These are phyloP conservation scores for Sturnus vulgaris DNA, from an alignment of 2,113 vertebrate genomes.

Conservation along the genomic window DNA sequence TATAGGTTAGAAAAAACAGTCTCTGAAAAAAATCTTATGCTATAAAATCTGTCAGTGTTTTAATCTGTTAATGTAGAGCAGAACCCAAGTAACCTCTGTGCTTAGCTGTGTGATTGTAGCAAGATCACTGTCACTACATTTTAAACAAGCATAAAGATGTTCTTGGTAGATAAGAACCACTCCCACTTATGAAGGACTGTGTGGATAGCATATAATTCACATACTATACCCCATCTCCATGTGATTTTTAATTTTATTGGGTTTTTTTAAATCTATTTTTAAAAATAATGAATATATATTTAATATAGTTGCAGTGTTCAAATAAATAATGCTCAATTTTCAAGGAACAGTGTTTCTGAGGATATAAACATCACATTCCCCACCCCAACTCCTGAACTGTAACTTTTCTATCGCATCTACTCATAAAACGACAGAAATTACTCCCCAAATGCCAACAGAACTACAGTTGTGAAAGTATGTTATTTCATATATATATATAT, in stretches of 20 bases:
- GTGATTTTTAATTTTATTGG: neutral
- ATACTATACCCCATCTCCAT: neutral
- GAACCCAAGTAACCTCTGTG: neutral
- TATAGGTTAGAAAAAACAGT: slow-evolving; percentile 74
- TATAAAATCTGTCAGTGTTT: neutral
- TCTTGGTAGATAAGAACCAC: neutral
- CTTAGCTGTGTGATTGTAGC: neutral
- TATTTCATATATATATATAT: neutral
- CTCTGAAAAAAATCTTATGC: slow-evolving; percentile 11
- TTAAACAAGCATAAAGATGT: neutral
- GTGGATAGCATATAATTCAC: neutral
- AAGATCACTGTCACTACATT: neutral
- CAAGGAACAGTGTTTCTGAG: neutral
- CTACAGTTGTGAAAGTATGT: neutral
- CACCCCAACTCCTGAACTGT: neutral
- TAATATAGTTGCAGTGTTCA: neutral
- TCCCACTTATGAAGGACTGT: neutral
- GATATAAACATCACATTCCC: neutral
- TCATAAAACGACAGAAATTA: neutral
- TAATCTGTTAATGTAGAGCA: neutral
- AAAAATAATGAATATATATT: neutral
- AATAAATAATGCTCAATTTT: neutral
- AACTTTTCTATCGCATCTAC: neutral
- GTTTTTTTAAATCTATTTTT: neutral
- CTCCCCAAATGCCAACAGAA: neutral